These are phyloP conservation scores for Anomalospiza imberbis DNA, from an alignment of 2,797 vertebrate species.

Conservation along the genomic window DNA sequence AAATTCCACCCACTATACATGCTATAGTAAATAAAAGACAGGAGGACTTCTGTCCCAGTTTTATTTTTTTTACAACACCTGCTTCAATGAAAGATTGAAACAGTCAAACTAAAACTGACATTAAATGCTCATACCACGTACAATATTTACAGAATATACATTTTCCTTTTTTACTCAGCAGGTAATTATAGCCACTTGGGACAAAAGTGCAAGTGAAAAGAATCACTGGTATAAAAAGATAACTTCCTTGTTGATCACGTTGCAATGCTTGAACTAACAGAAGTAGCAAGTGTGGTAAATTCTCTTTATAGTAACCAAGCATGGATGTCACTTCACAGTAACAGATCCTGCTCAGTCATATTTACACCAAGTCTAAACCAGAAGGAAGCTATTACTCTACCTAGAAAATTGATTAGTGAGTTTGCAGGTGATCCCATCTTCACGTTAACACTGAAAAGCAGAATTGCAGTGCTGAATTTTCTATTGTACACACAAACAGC, in stretches of 20 bases:
- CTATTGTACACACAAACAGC: slow-evolving; percentile 48
- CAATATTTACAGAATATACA: slow-evolving; percentile 58
- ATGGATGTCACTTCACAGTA: background rate
- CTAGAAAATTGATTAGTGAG: background rate
- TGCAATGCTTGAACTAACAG: background rate
- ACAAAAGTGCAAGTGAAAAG: slow-evolving; percentile 44
- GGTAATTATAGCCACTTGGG: slow-evolving; percentile 6
- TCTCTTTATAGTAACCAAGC: background rate
- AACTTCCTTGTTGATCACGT: background rate
- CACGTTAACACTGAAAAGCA: background rate
- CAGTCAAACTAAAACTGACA: slow-evolving; percentile 39
- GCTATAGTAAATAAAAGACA: background rate
- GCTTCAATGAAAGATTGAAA: slow-evolving; percentile 61
- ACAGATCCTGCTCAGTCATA: background rate
- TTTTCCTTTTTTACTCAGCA: slow-evolving; percentile 17
- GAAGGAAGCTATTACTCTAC: background rate
- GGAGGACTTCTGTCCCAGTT: slow-evolving; percentile 30
- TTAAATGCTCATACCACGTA: slow-evolving; percentile 15
- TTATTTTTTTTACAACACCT: slow-evolving; percentile 63
- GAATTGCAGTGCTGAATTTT: background rate
- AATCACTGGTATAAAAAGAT: background rate
- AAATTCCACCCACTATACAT: background rate
- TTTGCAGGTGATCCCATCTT: background rate
- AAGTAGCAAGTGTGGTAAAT: background rate
- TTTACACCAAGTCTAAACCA: background rate